A percentile compares a stretch with the other conserved stretches of the same genome.
phyloP scores from a whole-genome alignment of 2,888 invertebrate genomes.

The Nomada fabriciana region DNA sequence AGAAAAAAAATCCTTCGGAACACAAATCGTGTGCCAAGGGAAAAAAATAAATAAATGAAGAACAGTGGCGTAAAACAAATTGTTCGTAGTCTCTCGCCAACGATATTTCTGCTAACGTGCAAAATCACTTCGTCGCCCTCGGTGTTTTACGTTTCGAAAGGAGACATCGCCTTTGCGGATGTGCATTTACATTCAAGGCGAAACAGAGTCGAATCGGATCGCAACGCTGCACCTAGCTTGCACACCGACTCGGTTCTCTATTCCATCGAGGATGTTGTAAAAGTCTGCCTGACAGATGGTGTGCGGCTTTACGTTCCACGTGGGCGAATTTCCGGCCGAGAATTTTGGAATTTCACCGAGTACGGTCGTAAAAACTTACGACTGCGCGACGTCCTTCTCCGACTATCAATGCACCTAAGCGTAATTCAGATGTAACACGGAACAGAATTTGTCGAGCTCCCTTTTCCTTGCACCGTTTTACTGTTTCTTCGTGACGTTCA shows the following conservation, averaged over 20 bases:
- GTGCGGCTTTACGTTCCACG: slow-evolving; percentile 15
- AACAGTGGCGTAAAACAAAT: too few species aligned
- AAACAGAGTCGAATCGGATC: slow-evolving; percentile 1
- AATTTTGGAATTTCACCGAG: slow-evolving; percentile 33
- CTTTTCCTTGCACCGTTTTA: too few species aligned
- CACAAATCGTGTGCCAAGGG: too few species aligned
- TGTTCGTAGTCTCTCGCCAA: background rate
- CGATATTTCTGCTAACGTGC: background rate
- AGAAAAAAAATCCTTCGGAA: too few species aligned
- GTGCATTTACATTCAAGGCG: slow-evolving; percentile 30
- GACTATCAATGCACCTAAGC: too few species aligned
- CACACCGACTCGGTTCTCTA: background rate
- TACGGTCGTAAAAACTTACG: slow-evolving; percentile 6
- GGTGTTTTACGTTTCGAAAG: slow-evolving; percentile 2
- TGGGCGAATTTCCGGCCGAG: background rate
- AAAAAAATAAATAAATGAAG: background rate
- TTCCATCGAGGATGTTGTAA: slow-evolving; percentile 25
- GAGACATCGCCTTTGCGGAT: background rate
- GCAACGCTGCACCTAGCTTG: background rate
- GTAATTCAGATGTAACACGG: too few species aligned
- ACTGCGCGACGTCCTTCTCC: too few species aligned
- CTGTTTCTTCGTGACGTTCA: too few species aligned
- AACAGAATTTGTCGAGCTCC: too few species aligned
- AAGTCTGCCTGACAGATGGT: slow-evolving; percentile 9
- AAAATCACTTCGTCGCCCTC: background rate